Evolutionary conservation across 2,113 vertebrate species (phyloP), one percentile per base, ranked within the genome.

Genomic region (Trematocara zebra): DNA sequence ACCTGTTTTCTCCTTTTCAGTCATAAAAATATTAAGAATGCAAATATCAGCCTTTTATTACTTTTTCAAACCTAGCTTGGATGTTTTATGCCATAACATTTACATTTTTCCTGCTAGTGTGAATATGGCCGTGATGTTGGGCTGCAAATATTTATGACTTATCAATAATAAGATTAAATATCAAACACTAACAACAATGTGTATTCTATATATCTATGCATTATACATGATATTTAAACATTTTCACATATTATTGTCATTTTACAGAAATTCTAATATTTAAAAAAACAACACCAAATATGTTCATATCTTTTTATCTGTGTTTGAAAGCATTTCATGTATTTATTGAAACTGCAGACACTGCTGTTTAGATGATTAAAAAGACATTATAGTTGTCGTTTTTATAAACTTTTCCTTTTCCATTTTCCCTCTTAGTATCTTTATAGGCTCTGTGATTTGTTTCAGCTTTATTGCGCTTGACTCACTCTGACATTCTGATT

Each of bases 401-500:
- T 51, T 69, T 7, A 54, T 74, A 54, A 54, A 83, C 8, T 14
- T 52, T 15, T 17, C 23, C 23, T 47, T 76, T 61, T 17, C 6
- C 35, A 26, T 47, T 35, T 33, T 44, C 51, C 47, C 7, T 67
- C 28, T 52, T n/a, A 17, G 52, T 54, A 11, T 82, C 67, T 79
- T 81, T 82, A 81, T 59, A 78, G 76, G 81, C 74, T 88, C 44
- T 35, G 49, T 49, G 64, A 85, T 86, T 87, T 85, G 80, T 54
- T 69, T 80, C 8, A 2, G 37, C 61, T 90, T 59, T 88, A 53
- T 87, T 88, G 67, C 33, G 20, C 81, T 82, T 91, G 80, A 47
- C 82, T 89, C 80, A 11, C 40, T 69, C 44, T 44, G 51, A 64
- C 61, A 78, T 82, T 88, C 47, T 49, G 51, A 28, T 84, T 74